These are phyloP conservation scores for Sminthurides aquaticus DNA, from an alignment of 2,888 invertebrate genomes.

Conservation along the genomic window DNA sequence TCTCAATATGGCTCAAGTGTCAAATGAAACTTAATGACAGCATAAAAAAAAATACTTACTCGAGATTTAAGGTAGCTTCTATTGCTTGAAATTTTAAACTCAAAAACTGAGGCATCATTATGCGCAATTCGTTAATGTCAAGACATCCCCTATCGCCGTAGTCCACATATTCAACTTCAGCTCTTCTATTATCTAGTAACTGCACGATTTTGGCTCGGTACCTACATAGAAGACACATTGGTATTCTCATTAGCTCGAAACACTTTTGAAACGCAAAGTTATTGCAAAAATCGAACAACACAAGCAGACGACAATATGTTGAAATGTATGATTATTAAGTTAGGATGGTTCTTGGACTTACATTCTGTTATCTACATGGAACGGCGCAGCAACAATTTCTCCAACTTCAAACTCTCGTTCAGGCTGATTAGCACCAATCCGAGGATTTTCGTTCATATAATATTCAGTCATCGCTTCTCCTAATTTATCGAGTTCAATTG, in stretches of 20 bases:
- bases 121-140: constrained; percentile 59
- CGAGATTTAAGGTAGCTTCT: constrained; percentile 50
- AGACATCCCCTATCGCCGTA: constrained; percentile 75
- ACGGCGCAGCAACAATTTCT: constrained; percentile 77
- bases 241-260: too few species aligned
- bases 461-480: constrained; percentile 75
- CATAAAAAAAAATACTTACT: constrained; percentile 30
- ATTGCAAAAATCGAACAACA: background rate
- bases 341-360: constrained; percentile 17
- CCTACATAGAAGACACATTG: constrained; percentile 55
- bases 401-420: constrained; percentile 55
- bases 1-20: background rate
- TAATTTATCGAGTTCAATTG: constrained; percentile 67
- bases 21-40: background rate
- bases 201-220: constrained; percentile 66
- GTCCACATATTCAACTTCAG: constrained; percentile 71
- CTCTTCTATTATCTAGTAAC: constrained; percentile 57
- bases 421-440: constrained; percentile 34
- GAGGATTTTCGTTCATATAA: constrained; percentile 60
- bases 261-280: too few species aligned
- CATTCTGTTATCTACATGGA: constrained; percentile 64
- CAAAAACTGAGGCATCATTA: constrained; percentile 67
- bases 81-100: constrained; percentile 73
- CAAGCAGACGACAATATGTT: background rate
- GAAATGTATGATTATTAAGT: too few species aligned